Evolutionary conservation across 2,113 vertebrate genomes (phyloP), one percentile per base, ranked within the genome.

Genomic region (Sardina pilchardus): DNA sequence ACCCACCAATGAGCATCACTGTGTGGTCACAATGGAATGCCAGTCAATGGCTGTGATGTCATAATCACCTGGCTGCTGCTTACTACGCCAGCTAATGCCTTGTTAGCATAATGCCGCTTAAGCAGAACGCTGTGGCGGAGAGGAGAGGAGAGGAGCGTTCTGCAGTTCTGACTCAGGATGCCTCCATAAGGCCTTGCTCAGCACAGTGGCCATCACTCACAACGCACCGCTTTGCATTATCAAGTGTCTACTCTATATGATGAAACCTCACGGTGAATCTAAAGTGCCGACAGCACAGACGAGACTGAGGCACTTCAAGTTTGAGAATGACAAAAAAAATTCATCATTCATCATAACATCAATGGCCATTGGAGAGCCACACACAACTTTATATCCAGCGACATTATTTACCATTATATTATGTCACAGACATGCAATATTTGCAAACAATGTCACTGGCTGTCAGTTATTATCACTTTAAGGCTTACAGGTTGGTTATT

Each of bases 61-160:
- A 84, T 85, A 83, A 90, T 89, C 88, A 82, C 50, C 6, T 10
- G 83, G 45, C 83, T 85, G 85, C 81, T 47, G 9, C 81, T 87
- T 86, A 36, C 87, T 82, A 82, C 81, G 81, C 84, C 45, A 81
- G 56, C 88, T 88, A 84, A 93, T 82, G 78, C 88, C 86, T 88
- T 83, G 82, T 81, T 24, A 24, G 16, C 0, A 43, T 42, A 83
- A 87, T 81, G 85, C 88, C 82, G 84, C 84, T 89, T 86, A 91
- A 84, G 85, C 48, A 21, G 63, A 86, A 53, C 63, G 39, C 53
- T 56, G 59, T 45, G 44, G 50, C 67, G 24, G 43, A 21, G 47
- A 30, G 47, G n/a, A 67, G 50, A 67, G 24, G 43, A 21, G 47
- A 30, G 47, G n/a, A 67, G 8, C 80, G 67, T 42, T 36, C 3